Conservation (phyloP, 2,113 vertebrate species). For the Pontoporia blainvillei region DNA sequence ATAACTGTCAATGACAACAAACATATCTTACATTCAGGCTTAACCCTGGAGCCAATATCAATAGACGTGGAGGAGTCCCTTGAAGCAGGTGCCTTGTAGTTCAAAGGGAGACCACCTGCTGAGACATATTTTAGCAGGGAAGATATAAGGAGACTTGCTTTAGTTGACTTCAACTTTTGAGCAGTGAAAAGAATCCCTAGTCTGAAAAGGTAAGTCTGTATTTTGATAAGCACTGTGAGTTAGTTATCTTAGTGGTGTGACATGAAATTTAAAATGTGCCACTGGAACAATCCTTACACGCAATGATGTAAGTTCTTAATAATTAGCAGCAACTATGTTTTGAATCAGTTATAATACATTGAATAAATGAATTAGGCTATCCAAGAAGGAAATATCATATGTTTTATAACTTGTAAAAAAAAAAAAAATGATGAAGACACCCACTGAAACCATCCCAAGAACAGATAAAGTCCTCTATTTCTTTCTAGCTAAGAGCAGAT, state of each 20-base stretch:
- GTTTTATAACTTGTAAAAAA: slow-evolving; percentile 50
- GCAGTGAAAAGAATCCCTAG: neutral
- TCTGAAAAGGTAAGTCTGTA: neutral
- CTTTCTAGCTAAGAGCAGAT: neutral
- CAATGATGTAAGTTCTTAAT: slow-evolving; percentile 31
- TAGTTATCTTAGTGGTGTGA: slow-evolving; percentile 23
- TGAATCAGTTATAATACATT: slow-evolving; percentile 74
- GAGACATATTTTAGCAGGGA: slow-evolving; percentile 6
- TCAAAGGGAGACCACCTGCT: slow-evolving; percentile 29
- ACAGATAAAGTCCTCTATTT: neutral
- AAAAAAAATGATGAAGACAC: slow-evolving; percentile 61
- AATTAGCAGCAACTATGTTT: slow-evolving; percentile 67
- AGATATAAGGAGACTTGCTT: neutral
- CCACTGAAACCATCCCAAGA: slow-evolving; percentile 5
- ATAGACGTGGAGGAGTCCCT: slow-evolving; percentile 31
- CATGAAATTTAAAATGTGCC: slow-evolving; percentile 24
- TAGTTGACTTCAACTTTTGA: slow-evolving; percentile 38
- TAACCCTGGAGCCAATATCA: slow-evolving; percentile 36
- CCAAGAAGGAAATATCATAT: slow-evolving; percentile 57
- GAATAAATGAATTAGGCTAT: slow-evolving; percentile 74
- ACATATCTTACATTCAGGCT: slow-evolving; percentile 45
- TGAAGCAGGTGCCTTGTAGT: slow-evolving; percentile 34
- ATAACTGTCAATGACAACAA: slow-evolving; percentile 63
- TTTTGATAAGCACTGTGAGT: neutral
- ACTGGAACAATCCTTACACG: neutral